Evolutionary conservation across 2,888 invertebrate genomes (phyloP).

Genomic region (Volucella zonaria): DNA sequence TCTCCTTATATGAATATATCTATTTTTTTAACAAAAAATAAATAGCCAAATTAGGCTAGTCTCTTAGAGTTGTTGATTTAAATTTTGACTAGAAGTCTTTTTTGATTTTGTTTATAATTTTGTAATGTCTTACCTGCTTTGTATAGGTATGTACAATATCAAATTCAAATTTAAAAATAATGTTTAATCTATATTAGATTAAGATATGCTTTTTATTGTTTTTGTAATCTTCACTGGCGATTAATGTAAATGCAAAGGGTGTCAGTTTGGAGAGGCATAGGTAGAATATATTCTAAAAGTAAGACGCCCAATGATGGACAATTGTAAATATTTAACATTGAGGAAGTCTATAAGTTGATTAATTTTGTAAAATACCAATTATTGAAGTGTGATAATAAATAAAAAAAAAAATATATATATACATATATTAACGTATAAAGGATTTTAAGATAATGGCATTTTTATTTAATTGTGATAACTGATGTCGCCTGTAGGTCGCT

Average conservation of each 20-base stretch:
- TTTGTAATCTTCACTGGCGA: conserved; percentile 23
- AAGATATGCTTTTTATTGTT: not conserved
- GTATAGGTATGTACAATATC: not conserved
- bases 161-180: not conserved
- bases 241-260: conserved; percentile 18
- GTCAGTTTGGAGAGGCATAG: conserved; percentile 33
- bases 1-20: too few species aligned
- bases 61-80: too few species aligned
- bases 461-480: too few species aligned
- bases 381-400: not conserved
- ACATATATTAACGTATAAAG: not conserved
- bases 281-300: conserved; percentile 69
- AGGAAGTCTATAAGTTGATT: conserved; percentile 56
- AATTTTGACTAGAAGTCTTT: too few species aligned
- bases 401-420: not conserved
- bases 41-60: too few species aligned
- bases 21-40: too few species aligned
- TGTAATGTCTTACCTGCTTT: not conserved
- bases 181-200: too few species aligned
- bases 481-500: too few species aligned
- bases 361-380: conserved; percentile 17
- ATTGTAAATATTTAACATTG: conserved; percentile 60
- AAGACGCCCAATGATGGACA: conserved; percentile 53
- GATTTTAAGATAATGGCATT: not conserved
- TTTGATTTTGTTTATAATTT: too few species aligned